Evolutionary conservation across 2,888 invertebrate species (phyloP), one percentile per base, ranked within the genome.

Genomic region (Cantharis rufa): DNA sequence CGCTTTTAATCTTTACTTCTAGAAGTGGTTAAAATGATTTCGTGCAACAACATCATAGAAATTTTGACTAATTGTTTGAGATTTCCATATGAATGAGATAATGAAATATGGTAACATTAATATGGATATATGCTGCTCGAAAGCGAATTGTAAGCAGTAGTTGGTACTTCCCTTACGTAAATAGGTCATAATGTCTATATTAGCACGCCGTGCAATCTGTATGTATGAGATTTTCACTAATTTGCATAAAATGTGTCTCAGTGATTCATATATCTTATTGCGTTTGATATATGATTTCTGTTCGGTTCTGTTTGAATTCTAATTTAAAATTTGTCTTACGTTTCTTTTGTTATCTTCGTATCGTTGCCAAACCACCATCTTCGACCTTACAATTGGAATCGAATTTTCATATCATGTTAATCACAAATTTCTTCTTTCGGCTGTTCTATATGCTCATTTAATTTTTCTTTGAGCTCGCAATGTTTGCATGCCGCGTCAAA

Each of bases 41-140:
- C 74, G 71, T 75, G 75, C 70, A 74, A 79, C 78, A 80, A 79
- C 79, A 81, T 78, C 77, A 66, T 15, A 66, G 86, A 85, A 87
- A 87, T 88, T 89, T 88, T 89, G 89, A 91, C 91, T 90, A 90
- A 91, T 89, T 90, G 89, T 88, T 89, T 89, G 90, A 91, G 90
- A 93, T 93, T 93, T 93, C 92, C 93, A 93, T 94, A 93, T 93
- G 93, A 93, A 93, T 93, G 92, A 93, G 93, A 92, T 92, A 91
- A 91, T 93, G 93, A 93, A 93, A 93, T 93, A 93, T 92, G 92
- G 92, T 91, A 89, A 91, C 91, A 92, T 92, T 92, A 92, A 92
- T 92, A 92, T 92, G 92, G 91, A 92, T 92, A 90, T 92, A 91
- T 91, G 90, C 91, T 86, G 90, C 91, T 86, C 85, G 83, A 87